Evolutionary conservation across 2,888 invertebrate genomes (phyloP).

Genomic region (Drosophila niveifrons): DNA sequence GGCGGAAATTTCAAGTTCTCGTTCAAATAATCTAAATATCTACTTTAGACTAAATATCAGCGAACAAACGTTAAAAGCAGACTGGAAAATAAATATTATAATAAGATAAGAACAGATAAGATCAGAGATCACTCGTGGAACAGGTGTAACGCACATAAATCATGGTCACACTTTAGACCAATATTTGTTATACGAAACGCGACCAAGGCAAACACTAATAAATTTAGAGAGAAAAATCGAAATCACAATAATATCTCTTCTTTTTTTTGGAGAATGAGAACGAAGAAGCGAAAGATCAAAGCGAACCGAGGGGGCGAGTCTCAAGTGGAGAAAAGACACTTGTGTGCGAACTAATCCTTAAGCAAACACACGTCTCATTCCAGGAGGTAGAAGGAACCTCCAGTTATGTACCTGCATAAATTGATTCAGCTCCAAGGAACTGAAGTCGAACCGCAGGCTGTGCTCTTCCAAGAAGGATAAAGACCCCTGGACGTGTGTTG

Average conservation of each 20-base stretch:
- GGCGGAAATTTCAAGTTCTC: not conserved
- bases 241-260: constrained; percentile 17
- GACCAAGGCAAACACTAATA: constrained; percentile 3
- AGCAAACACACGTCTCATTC: constrained; percentile 62
- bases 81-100: constrained; percentile 45
- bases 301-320: constrained; percentile 30
- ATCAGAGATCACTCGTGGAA: constrained; percentile 34
- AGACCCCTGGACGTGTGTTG: constrained; percentile 20
- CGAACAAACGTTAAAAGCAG: not conserved
- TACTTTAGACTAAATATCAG: not conserved
- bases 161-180: constrained; percentile 59
- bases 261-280: not conserved
- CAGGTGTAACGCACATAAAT: constrained; percentile 72
- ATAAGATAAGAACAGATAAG: constrained; percentile 54
- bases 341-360: constrained; percentile 65
- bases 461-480: constrained; percentile 59
- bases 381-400: constrained; percentile 22
- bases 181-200: constrained; percentile 52
- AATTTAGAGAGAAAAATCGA: constrained; percentile 9
- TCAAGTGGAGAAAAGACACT: constrained; percentile 54
- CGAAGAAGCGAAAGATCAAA: constrained; percentile 62
- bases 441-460: constrained; percentile 31
- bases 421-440: constrained; percentile 38
- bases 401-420: constrained; percentile 72
- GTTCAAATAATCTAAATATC: not conserved